Evolutionary conservation across 1,140 invertebrate genomes (phyloP), one percentile per base, ranked within the genome.

Genomic region (Lepidurus arcticus): DNA sequence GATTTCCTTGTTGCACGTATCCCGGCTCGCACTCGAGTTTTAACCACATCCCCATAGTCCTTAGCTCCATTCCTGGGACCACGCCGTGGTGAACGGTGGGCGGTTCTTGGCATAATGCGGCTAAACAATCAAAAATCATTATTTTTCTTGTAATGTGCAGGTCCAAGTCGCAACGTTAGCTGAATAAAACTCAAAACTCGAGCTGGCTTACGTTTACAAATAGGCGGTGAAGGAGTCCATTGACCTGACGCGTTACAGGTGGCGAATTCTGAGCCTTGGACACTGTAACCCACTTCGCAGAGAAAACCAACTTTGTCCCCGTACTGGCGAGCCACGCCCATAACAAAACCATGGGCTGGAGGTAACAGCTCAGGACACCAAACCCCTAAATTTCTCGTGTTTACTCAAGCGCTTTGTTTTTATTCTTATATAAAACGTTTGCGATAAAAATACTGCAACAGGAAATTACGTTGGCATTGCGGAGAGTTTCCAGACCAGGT

Each of bases 1-100:
- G 80, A 81, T 88, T 86, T 0, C 88, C 89, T 73, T 85, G 84
- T 65, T 86, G 82, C 80, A 82, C 82, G 77, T 84, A 86, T 7
- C 86, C 86, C n/a, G 80, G 77, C n/a, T 81, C 78, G 81, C 86
- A 87, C 7, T 78, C 42, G 10, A 83, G 81, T 8, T 76, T 24
- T 74, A 16, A 82, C 77, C 26, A 79, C 81, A 65, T 84, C 82
- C 10, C 85, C 83, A 26, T 81, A 79, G 34, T 79, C 76, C 75
- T 78, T 82, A 74, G 80, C 44, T 74, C 79, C 43, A 21, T 78
- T 74, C 43, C 34, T 43, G n/a, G 78, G 34, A n/a, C 47, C 13
- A 81, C 75, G 34, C 79, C 78, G 26, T 78, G 53, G 10, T 65
- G 76, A 42, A 78, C 73, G 43, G 78, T 44, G 44, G 73, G 80